phyloP scores from a whole-genome alignment of 2,113 vertebrate genomes.

The Dasyurus viverrinus region DNA sequence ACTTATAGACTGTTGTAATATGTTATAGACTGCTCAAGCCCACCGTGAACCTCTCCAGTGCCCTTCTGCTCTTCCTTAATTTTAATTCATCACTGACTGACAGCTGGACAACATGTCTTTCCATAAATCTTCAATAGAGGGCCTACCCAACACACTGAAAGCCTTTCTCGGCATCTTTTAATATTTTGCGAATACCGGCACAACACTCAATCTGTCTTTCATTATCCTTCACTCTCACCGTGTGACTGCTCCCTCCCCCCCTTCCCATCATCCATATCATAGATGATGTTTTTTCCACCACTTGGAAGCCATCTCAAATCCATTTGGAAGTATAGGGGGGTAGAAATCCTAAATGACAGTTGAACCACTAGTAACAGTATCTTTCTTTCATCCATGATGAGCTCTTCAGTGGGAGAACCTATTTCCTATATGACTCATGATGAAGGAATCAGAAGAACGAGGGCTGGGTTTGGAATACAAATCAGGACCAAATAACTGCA shows the following conservation, averaged over 20 bases:
- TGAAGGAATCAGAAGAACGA: neutral
- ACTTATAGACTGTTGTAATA: neutral
- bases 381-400: neutral
- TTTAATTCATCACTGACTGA: neutral
- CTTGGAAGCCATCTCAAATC: neutral
- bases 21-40: neutral
- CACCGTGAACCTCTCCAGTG: neutral
- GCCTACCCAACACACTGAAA: slow-evolving; percentile 3
- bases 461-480: neutral
- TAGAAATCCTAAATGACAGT: neutral
- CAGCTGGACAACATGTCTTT: neutral
- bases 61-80: neutral
- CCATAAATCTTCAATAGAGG: slow-evolving; percentile 1
- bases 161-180: neutral
- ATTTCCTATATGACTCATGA: neutral
- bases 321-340: neutral
- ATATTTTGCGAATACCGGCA: neutral
- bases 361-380: neutral
- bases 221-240: neutral
- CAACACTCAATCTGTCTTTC: neutral
- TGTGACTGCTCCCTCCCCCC: neutral
- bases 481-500: neutral
- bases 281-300: neutral
- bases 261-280: neutral
- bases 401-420: neutral